Base-by-base conservation (phyloP, 1,140 invertebrate genomes). In the Elysia chlorotica region DNA sequence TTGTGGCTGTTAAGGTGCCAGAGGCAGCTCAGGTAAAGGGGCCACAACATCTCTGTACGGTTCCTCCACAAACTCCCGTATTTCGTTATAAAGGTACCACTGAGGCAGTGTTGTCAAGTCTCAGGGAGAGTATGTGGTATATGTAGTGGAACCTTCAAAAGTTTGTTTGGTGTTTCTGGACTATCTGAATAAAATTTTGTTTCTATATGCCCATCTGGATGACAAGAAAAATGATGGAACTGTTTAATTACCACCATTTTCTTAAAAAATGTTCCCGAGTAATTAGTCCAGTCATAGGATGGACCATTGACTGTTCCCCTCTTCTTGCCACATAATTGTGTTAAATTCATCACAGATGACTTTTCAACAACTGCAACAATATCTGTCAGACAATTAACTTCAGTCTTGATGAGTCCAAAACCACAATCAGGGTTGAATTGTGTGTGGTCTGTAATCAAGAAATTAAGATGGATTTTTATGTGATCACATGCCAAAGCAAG, bases 381-480 rank as follows among this genome's bases (percentile, higher is more conserved):
- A 21, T 74, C 75, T 38, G 65, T 14, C n/a, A 74, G 41, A 28
- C 33, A 74, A 23, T 65, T 70, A 17, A 76, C 66, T 17, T 38
- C 23, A 19, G 36, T 68, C 72, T 38, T 76, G 74, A 21, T 6
- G 10, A 48, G 41, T 6, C 41, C n/a, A n/a, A 14, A 48, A 14
- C 41, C 41, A 14, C 41, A 10, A 48, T 48, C 41, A 14, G 41
- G 41, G 10, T 6, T 10, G 41, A 48, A n/a, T 48, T 48, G 10
- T 6, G 74, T 74, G 59, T 78, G 76, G 19, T 66, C 76, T n/a
- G 66, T 56, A 37, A 76, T 56, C 35, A 78, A 35, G 56, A 78
- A 78, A 33, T 69, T 76, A n/a, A 76, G 63, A 14, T 38, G 54
- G n/a, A 74, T 56, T n/a, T 35, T 25, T 65, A 35, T 38, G 54